Evolutionary conservation across 2,797 vertebrate genomes (phyloP).

Genomic region (Oreortyx pictus): DNA sequence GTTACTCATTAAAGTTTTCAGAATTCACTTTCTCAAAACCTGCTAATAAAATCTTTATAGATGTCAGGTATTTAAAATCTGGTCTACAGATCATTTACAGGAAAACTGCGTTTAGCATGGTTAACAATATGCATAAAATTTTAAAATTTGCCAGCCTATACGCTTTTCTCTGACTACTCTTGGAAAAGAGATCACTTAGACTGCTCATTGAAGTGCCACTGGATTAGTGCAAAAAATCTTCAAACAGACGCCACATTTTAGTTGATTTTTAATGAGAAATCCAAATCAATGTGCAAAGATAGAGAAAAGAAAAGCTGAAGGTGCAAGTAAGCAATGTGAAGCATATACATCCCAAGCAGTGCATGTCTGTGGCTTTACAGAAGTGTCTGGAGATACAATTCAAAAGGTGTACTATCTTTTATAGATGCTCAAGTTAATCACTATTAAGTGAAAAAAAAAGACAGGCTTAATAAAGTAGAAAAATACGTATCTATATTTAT

Average conservation of each 20-base stretch:
- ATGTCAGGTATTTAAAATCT: neutral
- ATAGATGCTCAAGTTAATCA: neutral
- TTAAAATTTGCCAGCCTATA: neutral
- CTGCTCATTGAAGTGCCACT: accelerated
- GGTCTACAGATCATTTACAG: neutral
- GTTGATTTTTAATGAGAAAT: neutral
- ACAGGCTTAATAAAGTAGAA: neutral
- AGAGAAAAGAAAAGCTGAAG: neutral
- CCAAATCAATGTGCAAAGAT: neutral
- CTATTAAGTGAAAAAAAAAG: neutral
- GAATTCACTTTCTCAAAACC: neutral
- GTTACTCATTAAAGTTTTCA: neutral
- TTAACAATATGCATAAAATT: neutral
- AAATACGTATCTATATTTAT: neutral
- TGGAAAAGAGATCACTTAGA: neutral
- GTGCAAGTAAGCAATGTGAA: neutral
- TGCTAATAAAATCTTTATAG: neutral
- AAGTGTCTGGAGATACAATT: neutral
- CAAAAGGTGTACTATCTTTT: neutral
- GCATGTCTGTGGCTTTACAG: neutral
- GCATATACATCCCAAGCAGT: neutral
- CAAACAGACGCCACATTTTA: neutral
- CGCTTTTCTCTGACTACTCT: neutral
- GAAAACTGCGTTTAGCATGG: neutral
- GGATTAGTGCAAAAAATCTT: neutral